These are phyloP conservation scores for Orchesellides sinensis DNA, from an alignment of 2,888 invertebrate genomes.

Conservation along the genomic window DNA sequence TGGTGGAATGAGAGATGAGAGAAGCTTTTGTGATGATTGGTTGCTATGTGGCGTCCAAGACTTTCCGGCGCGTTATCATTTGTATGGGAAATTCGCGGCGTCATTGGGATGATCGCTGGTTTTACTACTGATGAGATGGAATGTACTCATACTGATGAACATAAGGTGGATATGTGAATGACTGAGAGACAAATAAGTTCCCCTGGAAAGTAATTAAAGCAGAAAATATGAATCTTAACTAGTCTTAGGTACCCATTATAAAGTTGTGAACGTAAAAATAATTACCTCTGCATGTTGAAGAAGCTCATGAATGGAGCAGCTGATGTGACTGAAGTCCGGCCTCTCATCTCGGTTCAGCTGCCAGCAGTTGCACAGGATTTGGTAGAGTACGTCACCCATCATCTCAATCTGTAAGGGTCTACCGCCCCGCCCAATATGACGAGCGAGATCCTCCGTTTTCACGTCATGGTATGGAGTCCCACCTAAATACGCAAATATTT, in stretches of 20 bases:
- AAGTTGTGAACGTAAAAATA: background rate
- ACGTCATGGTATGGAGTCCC: conserved; percentile 87
- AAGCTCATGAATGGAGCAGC: conserved; percentile 73
- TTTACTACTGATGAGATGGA: no score
- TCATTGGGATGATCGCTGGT: no score
- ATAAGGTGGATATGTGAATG: conserved; percentile 72
- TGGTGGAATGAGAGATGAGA: no score
- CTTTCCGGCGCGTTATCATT: no score
- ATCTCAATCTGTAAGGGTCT: conserved; percentile 86
- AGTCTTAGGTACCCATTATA: no score
- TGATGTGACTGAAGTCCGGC: conserved; percentile 77
- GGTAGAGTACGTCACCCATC: conserved; percentile 87
- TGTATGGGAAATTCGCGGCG: no score
- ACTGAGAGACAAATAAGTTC: conserved; percentile 69
- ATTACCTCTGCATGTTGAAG: conserved; percentile 71
- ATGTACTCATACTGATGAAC: conserved; percentile 71
- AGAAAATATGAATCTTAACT: background rate
- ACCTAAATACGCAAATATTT: conserved; percentile 76
- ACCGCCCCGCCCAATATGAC: conserved; percentile 81
- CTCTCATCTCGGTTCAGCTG: conserved; percentile 88
- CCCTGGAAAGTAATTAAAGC: conserved; percentile 60
- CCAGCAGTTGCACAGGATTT: conserved; percentile 90
- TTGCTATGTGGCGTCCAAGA: no score
- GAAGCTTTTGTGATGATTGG: no score
- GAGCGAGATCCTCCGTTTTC: conserved; percentile 83